Evolutionary conservation across 2,113 vertebrate species (phyloP).

Genomic region (Seriola rivoliana): DNA sequence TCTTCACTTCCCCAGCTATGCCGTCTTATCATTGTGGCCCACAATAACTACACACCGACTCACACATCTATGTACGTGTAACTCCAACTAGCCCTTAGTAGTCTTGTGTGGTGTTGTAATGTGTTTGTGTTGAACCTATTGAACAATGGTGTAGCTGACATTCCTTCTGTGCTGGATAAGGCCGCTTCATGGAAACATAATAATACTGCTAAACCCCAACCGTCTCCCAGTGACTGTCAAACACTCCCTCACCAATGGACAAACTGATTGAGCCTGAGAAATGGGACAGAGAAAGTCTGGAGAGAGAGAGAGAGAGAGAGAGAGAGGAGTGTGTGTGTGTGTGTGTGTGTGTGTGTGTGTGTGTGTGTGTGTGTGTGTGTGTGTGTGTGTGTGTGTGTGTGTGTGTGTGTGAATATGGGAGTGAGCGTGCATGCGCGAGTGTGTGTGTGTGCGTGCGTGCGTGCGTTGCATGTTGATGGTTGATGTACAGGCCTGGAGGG

Average conservation of each 20-base stretch:
- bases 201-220: slow-evolving; percentile 50
- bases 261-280: slow-evolving; percentile 59
- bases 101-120: slow-evolving; percentile 41
- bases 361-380: slow-evolving; percentile 59
- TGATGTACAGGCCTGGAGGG: slow-evolving; percentile 83
- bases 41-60: slow-evolving; percentile 37
- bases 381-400: slow-evolving; percentile 60
- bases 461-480: slow-evolving; percentile 80
- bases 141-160: slow-evolving; percentile 65
- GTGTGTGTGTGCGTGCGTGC: slow-evolving; percentile 51
- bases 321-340: slow-evolving; percentile 42
- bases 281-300: slow-evolving; percentile 52
- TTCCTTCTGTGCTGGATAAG: slow-evolving; percentile 57
- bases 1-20: slow-evolving; percentile 76
- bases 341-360: slow-evolving; percentile 48
- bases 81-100: slow-evolving; percentile 43
- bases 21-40: slow-evolving; percentile 62
- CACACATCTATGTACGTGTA: slow-evolving; percentile 10
- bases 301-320: slow-evolving; percentile 17
- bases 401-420: slow-evolving; percentile 59
- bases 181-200: slow-evolving; percentile 61
- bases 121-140: slow-evolving; percentile 54
- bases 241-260: slow-evolving; percentile 56
- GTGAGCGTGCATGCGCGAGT: slow-evolving; percentile 52
- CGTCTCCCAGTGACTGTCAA: slow-evolving; percentile 69